phyloP scores from a whole-genome alignment of 2,797 vertebrate genomes.

The Alectoris magna region DNA sequence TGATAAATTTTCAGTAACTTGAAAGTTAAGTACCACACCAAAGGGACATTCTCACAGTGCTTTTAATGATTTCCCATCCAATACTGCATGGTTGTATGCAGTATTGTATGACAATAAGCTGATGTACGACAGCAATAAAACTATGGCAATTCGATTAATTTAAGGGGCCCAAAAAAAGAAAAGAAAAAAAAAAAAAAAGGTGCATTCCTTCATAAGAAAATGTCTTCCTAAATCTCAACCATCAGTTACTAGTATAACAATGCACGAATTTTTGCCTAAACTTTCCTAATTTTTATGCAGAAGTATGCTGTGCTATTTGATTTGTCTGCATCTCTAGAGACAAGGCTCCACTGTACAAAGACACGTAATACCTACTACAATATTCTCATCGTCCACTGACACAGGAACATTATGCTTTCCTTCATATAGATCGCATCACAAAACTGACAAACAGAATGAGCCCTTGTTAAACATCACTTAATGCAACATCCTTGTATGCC shows the following conservation, averaged over 20 bases:
- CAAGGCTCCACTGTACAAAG: not conserved
- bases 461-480: conserved; percentile 49
- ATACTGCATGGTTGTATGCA: not conserved
- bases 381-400: conserved; percentile 40
- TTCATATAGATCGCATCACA: conserved; percentile 32
- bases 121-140: not conserved
- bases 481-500: conserved; percentile 5
- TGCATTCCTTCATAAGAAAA: not conserved
- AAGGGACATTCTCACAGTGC: not conserved
- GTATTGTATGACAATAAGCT: too few species aligned
- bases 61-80: conserved; percentile 12
- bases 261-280: conserved; percentile 10
- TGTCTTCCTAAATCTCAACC: conserved; percentile 12
- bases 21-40: not conserved
- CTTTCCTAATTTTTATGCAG: conserved; percentile 24
- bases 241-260: not conserved
- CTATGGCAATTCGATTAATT: not conserved
- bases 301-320: not conserved
- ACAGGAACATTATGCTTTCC: not conserved
- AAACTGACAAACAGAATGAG: conserved; percentile 52
- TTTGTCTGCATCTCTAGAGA: conserved; percentile 37
- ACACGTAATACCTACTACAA: conserved; percentile 4
- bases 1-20: not conserved
- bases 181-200: not conserved
- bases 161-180: not conserved